Evolutionary conservation across 2,797 vertebrate genomes (phyloP).

Genomic region (Manis javanica): DNA sequence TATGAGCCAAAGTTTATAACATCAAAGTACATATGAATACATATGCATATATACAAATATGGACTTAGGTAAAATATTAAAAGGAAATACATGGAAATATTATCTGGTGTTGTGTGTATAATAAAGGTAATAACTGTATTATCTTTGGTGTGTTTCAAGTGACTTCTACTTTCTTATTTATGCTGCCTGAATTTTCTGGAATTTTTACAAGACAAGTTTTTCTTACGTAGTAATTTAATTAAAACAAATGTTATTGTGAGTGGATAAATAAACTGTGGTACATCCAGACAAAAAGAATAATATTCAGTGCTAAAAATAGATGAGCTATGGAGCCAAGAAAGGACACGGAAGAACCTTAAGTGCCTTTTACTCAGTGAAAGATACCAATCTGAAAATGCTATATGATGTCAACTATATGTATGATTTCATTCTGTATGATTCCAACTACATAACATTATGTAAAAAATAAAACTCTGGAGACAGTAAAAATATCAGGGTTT

Average conservation of each 20-base stretch:
- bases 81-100: conserved; percentile 30
- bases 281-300: neutral
- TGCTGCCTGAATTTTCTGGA: neutral
- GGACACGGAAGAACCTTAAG: neutral
- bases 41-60: neutral
- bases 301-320: neutral
- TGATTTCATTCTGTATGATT: neutral
- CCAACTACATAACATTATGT: neutral
- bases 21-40: neutral
- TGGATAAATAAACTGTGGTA: neutral
- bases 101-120: neutral
- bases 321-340: neutral
- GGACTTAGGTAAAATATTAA: neutral
- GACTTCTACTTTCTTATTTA: conserved; percentile 31
- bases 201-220: conserved; percentile 16
- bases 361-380: neutral
- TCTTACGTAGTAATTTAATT: neutral
- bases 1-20: conserved; percentile 2
- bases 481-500: neutral
- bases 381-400: neutral
- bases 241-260: neutral
- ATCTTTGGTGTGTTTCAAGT: conserved; percentile 19
- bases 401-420: neutral
- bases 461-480: neutral
- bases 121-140: neutral